Evolutionary conservation across 2,113 vertebrate genomes (phyloP).

Genomic region (Chascanopsetta lugubris): DNA sequence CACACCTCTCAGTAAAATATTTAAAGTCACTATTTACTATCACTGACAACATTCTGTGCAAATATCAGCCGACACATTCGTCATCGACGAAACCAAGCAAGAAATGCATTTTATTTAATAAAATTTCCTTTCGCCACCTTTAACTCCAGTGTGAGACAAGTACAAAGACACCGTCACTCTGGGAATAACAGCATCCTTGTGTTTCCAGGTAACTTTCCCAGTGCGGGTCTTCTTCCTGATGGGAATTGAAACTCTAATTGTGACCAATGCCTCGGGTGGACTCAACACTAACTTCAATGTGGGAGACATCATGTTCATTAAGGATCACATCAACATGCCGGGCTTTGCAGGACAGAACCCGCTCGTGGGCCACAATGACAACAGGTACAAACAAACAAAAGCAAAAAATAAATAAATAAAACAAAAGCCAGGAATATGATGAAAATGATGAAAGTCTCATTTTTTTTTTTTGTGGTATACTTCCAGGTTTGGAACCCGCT

Average conservation of each 20-base stretch:
- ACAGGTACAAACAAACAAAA: slow-evolving; percentile 64
- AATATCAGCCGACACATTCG: too few relatives aligned
- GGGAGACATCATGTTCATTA: slow-evolving; percentile 85
- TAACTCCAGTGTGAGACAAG: neutral
- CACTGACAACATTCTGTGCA: too few relatives aligned
- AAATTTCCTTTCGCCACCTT: neutral
- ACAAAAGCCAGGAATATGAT: neutral
- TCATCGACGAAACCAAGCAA: too few relatives aligned
- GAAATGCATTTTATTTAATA: too few relatives aligned
- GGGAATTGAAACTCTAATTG: slow-evolving; percentile 79
- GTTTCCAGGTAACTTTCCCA: slow-evolving; percentile 80
- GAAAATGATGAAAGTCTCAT: neutral
- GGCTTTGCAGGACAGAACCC: slow-evolving; percentile 82
- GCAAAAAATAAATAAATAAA: too few relatives aligned
- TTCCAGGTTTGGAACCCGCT: slow-evolving; percentile 80
- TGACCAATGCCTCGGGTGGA: slow-evolving; percentile 83
- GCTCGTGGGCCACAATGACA: slow-evolving; percentile 79
- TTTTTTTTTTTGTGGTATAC: neutral
- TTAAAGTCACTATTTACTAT: too few relatives aligned
- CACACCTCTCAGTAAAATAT: too few relatives aligned
- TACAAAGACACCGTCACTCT: neutral
- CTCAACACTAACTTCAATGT: slow-evolving; percentile 70
- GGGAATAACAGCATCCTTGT: neutral
- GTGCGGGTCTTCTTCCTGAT: slow-evolving; percentile 81
- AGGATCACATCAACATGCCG: slow-evolving; percentile 83